Base-by-base conservation (phyloP, 2,113 vertebrate genomes). In the Atherinomorus stipes region DNA sequence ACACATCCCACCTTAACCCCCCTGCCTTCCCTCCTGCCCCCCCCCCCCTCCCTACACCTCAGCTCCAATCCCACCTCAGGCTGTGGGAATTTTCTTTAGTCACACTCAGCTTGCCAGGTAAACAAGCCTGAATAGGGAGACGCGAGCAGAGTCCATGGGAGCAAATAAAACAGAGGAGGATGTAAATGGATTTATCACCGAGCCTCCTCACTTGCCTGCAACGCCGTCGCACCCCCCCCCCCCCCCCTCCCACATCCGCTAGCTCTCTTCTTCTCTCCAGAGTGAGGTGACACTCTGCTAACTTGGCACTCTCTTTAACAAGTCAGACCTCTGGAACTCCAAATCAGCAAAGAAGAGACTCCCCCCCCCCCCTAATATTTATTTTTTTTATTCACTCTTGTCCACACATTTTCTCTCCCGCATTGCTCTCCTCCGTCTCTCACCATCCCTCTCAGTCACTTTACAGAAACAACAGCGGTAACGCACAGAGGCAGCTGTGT, bases 21-120 rank as follows among this genome's bases (percentile, higher is more conserved):
- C 60, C 85, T 70, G 81, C 68, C 22, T 37, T 4, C 7, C 38
- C 19, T 44, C 37, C 18, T 44, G 64, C 89, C 65, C 56, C 21
- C 28, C 34, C 44, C n/a, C 42, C 11, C 19, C 83, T 64, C 11
- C 64, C 74, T 75, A 61, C 64, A 71, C 83, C 83, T 50, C 73
- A 62, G 76, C 86, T 78, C 13, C 75, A 92, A 92, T 94, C 93
- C 93, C 85, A 89, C 93, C 88, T 86, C 94, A 92, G 94, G 93
- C 94, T 93, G 90, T 93, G 95, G 95, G 95, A 95, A 94, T 94
- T 95, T 96, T 93, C 93, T 96, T 96, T 95, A 94, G 95, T 96
- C 95, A 95, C 96, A 96, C 95, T 94, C 87, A 93, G 92, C 91
- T 97, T 96, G 92, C 91, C 95, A 96, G 95, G 95, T 96, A 97